Evolutionary conservation across 2,888 invertebrate species (phyloP).

Genomic region (Molorchus minor): DNA sequence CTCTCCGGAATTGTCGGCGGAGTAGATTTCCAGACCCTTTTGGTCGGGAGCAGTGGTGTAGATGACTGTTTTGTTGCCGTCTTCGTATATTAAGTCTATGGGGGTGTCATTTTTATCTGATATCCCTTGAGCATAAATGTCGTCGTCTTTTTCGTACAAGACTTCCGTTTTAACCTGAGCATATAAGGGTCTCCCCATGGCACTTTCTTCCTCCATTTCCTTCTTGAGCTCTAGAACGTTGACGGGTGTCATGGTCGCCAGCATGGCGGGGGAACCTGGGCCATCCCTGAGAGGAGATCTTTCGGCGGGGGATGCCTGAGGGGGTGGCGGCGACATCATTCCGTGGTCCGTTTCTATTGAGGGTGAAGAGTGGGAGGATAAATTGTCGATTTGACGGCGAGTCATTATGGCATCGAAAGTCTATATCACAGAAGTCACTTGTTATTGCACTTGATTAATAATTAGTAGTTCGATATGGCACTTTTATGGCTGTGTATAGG

Average conservation of each 20-base stretch:
- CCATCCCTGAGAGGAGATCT: slow-evolving; percentile 63
- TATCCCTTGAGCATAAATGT: slow-evolving; percentile 64
- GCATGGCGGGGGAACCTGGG: slow-evolving; percentile 76
- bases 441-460: slow-evolving; percentile 60
- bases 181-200: slow-evolving; percentile 68
- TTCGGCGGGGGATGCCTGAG: slow-evolving; percentile 65
- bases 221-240: slow-evolving; percentile 80
- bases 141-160: slow-evolving; percentile 63
- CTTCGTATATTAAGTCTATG: slow-evolving; percentile 85
- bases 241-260: slow-evolving; percentile 89
- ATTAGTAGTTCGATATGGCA: slow-evolving; percentile 56
- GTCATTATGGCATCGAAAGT: slow-evolving; percentile 56
- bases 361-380: slow-evolving; percentile 54
- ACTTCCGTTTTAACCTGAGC: slow-evolving; percentile 68
- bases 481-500: slow-evolving; percentile 51
- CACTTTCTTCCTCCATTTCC: slow-evolving; percentile 72
- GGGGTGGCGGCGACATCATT: slow-evolving; percentile 64
- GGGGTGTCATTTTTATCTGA: slow-evolving; percentile 74
- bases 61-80: slow-evolving; percentile 85
- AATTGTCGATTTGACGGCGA: slow-evolving; percentile 58
- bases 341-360: slow-evolving; percentile 51
- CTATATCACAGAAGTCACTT: slow-evolving; percentile 61
- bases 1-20: slow-evolving; percentile 67
- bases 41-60: slow-evolving; percentile 83
- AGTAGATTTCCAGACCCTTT: slow-evolving; percentile 82